Evolutionary conservation across 2,113 vertebrate genomes (phyloP).

Genomic region (Dipodomys merriami): DNA sequence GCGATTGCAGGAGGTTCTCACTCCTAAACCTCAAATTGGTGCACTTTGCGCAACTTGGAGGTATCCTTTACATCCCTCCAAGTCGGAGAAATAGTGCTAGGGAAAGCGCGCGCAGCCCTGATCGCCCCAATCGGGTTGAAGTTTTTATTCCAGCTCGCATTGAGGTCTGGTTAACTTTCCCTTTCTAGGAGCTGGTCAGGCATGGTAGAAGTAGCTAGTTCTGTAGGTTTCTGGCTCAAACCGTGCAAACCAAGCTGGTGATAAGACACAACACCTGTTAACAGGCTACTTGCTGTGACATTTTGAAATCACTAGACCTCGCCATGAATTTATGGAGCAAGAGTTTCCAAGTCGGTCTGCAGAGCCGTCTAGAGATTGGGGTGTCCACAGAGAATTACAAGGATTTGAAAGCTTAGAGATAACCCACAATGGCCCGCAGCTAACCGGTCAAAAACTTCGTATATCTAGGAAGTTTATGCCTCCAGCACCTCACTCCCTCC

Average conservation of each 20-base stretch:
- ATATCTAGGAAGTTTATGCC: background rate
- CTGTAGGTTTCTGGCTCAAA: background rate
- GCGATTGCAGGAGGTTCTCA: background rate
- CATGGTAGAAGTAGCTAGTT: background rate
- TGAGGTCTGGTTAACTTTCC: background rate
- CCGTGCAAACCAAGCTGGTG: background rate
- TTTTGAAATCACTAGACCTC: background rate
- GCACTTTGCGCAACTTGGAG: accelerated
- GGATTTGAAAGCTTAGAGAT: background rate
- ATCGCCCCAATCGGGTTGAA: background rate
- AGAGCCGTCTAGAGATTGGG: too few species aligned
- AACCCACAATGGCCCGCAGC: background rate
- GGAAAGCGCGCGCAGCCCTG: background rate
- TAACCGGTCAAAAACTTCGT: background rate
- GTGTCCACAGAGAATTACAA: background rate
- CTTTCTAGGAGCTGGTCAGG: background rate
- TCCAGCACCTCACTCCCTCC: background rate
- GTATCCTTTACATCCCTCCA: background rate
- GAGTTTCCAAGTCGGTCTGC: background rate
- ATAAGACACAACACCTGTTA: background rate
- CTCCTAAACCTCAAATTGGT: background rate
- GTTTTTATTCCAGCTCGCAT: background rate
- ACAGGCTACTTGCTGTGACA: background rate
- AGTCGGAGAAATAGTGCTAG: background rate
- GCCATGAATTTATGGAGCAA: background rate